These are phyloP conservation scores for Sphecodes monilicornis DNA, from an alignment of 2,888 invertebrate species.

Conservation along the genomic window DNA sequence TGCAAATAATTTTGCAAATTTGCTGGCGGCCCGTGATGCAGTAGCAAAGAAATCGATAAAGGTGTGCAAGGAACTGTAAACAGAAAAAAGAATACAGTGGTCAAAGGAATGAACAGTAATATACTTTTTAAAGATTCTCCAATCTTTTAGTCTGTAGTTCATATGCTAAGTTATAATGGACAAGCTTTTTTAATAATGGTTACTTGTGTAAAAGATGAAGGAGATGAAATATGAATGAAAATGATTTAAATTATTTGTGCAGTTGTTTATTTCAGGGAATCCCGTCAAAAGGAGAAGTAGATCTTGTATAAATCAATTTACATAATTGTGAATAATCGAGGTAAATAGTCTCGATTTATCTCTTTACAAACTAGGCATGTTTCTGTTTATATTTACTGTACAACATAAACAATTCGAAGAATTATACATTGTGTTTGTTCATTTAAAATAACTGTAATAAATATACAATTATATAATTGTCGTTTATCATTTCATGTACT, in stretches of 20 bases:
- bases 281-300: conserved; percentile 26
- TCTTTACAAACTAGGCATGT: conserved; percentile 30
- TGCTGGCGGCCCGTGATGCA: conserved; percentile 63
- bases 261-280: conserved; percentile 64
- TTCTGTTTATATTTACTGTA: conserved; percentile 21
- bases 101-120: conserved; percentile 66
- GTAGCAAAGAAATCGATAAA: conserved; percentile 60
- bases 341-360: conserved; percentile 32
- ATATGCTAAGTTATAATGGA: conserved; percentile 80
- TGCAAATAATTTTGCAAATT: conserved; percentile 73
- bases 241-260: conserved; percentile 52
- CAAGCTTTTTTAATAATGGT: conserved; percentile 80
- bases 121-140: conserved; percentile 67
- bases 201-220: conserved; percentile 78
- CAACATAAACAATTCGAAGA: conserved; percentile 13
- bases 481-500: conserved; percentile 13
- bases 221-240: conserved; percentile 68
- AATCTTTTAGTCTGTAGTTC: conserved; percentile 76
- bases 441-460: conserved; percentile 16
- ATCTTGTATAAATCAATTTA: neutral
- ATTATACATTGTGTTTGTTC: conserved; percentile 23
- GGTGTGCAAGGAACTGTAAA: conserved; percentile 65
- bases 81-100: conserved; percentile 59
- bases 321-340: neutral
- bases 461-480: conserved; percentile 7